Evolutionary conservation across 2,797 vertebrate species (phyloP).

Genomic region (Girardinus metallicus): DNA sequence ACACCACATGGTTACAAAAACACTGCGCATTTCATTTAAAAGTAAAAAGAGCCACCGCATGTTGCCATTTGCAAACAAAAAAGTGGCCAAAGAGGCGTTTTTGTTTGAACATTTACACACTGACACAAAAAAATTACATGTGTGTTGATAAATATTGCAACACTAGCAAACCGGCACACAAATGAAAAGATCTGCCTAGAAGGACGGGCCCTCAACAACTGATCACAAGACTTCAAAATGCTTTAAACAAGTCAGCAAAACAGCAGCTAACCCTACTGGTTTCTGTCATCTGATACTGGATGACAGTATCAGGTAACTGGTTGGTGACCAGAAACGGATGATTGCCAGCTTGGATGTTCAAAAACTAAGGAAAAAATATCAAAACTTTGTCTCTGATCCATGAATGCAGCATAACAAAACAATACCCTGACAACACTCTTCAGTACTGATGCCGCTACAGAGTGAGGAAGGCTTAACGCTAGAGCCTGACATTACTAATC

Average conservation of each 20-base stretch:
- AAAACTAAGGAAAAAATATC: not conserved
- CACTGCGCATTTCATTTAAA: conserved; percentile 21
- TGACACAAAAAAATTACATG: conserved; percentile 1
- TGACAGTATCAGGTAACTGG: too few species aligned
- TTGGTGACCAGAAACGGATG: not conserved
- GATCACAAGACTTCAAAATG: conserved; percentile 2
- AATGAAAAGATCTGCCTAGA: not conserved
- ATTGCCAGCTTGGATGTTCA: not conserved
- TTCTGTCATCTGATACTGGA: not conserved
- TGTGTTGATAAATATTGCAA: conserved; percentile 10
- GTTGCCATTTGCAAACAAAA: not conserved
- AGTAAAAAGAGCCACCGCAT: not conserved
- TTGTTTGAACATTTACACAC: not conserved
- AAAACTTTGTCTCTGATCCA: not conserved
- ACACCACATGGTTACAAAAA: conserved; percentile 29
- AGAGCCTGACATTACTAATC: too few species aligned
- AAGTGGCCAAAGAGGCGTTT: not conserved
- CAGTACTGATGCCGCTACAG: not conserved
- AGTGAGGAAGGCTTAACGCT: not conserved
- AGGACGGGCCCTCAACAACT: not conserved
- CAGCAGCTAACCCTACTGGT: not conserved
- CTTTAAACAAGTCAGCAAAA: not conserved
- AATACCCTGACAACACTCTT: not conserved
- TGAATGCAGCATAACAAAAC: not conserved
- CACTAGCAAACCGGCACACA: not conserved